phyloP scores from a whole-genome alignment of 2,797 vertebrate genomes.

The Sciurus carolinensis region DNA sequence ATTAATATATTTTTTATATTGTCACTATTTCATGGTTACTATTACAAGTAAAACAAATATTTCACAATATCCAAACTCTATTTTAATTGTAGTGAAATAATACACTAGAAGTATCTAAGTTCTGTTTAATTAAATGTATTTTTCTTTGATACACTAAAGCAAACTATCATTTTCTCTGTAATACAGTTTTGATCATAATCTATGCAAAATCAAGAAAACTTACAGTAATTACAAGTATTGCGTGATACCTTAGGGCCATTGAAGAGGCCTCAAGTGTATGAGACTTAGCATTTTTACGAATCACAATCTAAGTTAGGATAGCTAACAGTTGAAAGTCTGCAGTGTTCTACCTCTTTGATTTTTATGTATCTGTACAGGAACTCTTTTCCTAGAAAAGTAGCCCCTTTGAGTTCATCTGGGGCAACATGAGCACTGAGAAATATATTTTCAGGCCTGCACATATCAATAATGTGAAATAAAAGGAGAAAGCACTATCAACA shows the following conservation, averaged over 20 bases:
- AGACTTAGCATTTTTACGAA: not conserved
- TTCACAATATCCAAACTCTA: not conserved
- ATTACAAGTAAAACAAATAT: not conserved
- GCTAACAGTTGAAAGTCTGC: not conserved
- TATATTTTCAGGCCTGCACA: not conserved
- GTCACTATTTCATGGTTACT: not conserved
- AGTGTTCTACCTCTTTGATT: conserved; percentile 27
- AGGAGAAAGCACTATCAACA: conserved; percentile 17
- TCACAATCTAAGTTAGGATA: not conserved
- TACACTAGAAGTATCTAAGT: not conserved
- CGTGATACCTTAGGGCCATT: not conserved
- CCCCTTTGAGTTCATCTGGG: not conserved
- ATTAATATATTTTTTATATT: not conserved
- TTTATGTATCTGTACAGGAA: not conserved
- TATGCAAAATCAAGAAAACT: not conserved
- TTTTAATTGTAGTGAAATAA: not conserved
- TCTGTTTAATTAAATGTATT: not conserved
- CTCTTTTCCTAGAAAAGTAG: conserved; percentile 27
- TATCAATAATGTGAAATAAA: conserved; percentile 71
- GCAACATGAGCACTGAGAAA: not conserved
- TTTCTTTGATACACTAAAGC: not conserved
- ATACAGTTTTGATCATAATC: not conserved
- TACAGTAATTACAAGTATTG: not conserved
- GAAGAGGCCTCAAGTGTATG: not conserved
- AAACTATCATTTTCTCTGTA: conserved; percentile 1